Base-by-base conservation (phyloP, 2,113 vertebrate species). In the Mastomys natalensis region DNA sequence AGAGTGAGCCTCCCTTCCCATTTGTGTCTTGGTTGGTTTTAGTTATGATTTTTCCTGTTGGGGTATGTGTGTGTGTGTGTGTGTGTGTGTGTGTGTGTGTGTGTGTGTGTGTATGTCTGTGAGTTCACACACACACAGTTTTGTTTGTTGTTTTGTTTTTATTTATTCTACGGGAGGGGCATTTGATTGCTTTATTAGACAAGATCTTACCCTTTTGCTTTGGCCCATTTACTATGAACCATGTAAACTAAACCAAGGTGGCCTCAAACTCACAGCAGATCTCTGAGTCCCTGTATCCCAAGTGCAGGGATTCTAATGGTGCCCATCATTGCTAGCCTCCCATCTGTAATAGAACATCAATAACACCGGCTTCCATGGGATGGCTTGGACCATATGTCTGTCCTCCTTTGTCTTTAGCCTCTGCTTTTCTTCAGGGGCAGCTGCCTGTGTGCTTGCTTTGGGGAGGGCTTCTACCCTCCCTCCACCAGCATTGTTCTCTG, bases 121-220 rank as follows among this genome's bases (percentile, higher is more conserved):
- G 17, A 0, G 5, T 6, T 19, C 17, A 17, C 3, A 3, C 15
- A 5, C 2, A 16, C 15, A 34, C 5, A 15, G 8, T n/a, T 70
- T 70, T n/a, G 22, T 17, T 87, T 55, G 7, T 40, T 19, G 19
- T 37, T 51, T 55, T 29, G 11, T 29, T n/a, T 87, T 88, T 55
- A 9, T 53, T 80, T 51, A 48, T 82, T 45, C 31, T 31, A 48
- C 31, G 29, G 13, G 1, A 40, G 40, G 26, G 26, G 21, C 43
- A 1, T 17, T 64, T 34, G 76, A 7, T 78, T 78, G 62, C 64
- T 64, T 86, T 64, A 58, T 73, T 37, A 58, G 21, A 31, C 22
- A 11, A 29, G 48, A 24, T 72, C 48, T 72, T 66, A 68, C 45
- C 48, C 45, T 29, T n/a, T 40, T 72, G 68, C 34, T 55, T 40